phyloP scores from a whole-genome alignment of 1,140 invertebrate genomes.

The Sogatella furcifera region DNA sequence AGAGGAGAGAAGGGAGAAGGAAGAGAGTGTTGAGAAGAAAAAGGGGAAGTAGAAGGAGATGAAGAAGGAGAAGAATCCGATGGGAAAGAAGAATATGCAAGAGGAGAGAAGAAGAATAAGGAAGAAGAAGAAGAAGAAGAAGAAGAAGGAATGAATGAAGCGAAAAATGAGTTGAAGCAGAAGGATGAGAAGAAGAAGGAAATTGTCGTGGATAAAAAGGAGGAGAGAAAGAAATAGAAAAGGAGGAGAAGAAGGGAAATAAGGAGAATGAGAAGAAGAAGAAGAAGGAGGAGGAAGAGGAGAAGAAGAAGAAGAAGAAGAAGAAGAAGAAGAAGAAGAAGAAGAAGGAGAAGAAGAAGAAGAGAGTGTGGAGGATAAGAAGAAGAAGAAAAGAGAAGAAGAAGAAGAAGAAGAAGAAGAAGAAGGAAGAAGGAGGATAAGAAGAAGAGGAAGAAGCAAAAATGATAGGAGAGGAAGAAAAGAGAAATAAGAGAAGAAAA shows the following conservation, averaged over 20 bases:
- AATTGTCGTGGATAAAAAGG: no score
- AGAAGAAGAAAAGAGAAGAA: conserved; percentile 2
- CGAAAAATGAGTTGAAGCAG: background rate
- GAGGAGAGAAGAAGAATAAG: background rate
- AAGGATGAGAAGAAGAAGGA: background rate
- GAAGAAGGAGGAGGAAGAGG: background rate
- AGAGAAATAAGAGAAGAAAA: no score
- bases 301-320: background rate
- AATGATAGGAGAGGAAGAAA: background rate
- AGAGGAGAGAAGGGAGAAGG: background rate
- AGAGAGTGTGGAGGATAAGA: background rate
- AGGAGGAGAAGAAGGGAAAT: no score
- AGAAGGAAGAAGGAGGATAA: background rate
- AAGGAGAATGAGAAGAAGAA: background rate
- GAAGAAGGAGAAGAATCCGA: conserved; percentile 3
- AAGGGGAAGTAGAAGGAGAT: background rate
- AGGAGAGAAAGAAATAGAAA: background rate
- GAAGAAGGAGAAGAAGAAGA: conserved; percentile 9
- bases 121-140: background rate
- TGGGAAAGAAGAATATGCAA: no score
- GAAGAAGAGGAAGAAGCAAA: background rate
- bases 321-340: background rate
- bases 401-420: background rate
- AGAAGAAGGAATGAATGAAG: conserved; percentile 5
- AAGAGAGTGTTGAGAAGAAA: no score